Conservation (phyloP, 2,888 invertebrate species). For the Drosophila merina region DNA sequence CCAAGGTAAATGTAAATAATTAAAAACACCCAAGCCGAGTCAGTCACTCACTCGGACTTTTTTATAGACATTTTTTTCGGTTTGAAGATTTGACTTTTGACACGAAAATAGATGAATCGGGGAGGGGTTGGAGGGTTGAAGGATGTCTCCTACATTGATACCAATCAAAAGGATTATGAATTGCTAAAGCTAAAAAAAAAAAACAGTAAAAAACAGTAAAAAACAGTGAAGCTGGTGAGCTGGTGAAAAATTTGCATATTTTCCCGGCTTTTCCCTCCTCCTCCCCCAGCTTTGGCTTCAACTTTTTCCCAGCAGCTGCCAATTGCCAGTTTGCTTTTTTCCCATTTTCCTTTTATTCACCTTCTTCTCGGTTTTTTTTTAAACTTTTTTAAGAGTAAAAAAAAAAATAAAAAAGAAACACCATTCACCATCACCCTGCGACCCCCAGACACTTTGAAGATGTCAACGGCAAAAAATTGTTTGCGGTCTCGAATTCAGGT, state of each 20-base stretch:
- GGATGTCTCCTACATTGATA: constrained; percentile 18
- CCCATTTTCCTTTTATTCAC: constrained; percentile 10
- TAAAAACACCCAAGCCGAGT: constrained; percentile 48
- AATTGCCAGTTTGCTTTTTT: constrained; percentile 41
- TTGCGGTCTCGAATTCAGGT: constrained; percentile 52
- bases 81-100: not conserved
- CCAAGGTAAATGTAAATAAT: constrained; percentile 69
- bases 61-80: not conserved
- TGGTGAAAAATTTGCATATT: constrained; percentile 41
- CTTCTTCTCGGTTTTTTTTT: not conserved
- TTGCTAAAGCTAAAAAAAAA: constrained; percentile 34
- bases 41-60: not conserved
- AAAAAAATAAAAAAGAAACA: not conserved
- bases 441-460: constrained; percentile 56
- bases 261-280: constrained; percentile 4
- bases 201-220: constrained; percentile 18
- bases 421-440: not conserved
- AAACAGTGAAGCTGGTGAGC: constrained; percentile 15
- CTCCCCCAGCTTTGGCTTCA: not conserved
- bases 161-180: constrained; percentile 61
- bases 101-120: not conserved
- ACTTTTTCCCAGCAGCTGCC: constrained; percentile 45
- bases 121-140: not conserved
- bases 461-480: constrained; percentile 49
- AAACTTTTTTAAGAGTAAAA: not conserved